Evolutionary conservation across 1,140 invertebrate species (phyloP), one percentile per base, ranked within the genome.

Genomic region (Tetranychus urticae): DNA sequence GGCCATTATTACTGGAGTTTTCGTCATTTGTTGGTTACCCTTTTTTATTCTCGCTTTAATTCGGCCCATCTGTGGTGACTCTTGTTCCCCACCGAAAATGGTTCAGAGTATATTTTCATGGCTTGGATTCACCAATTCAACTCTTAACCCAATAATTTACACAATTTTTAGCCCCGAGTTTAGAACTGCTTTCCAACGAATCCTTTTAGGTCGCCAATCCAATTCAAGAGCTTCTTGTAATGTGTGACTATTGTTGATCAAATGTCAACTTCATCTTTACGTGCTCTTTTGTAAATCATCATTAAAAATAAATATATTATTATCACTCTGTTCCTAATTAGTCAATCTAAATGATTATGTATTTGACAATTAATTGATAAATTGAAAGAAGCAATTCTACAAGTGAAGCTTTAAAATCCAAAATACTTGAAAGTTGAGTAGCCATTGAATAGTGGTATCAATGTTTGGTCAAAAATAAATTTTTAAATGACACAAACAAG

Each of bases 11-110:
- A 91, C 88, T 0, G 88, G 88, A 23, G 88, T 86, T 10, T 92
- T 92, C 71, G 85, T 92, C 31, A 79, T 89, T 61, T 92, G 88
- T 70, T 93, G 89, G 89, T 76, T 91, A 59, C 89, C 89, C 3
- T 93, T 93, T 73, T 92, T 93, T 73, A 81, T 90, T 35, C 82
- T 88, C 73, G 88, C 88, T 0, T 73, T 91, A 14, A 74, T 88
- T 60, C 80, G 87, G 78, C 85, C 88, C 1, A 78, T 92, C 47
- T 91, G 87, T 69, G 58, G 58, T 35, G 69, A 76, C 75, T 61
- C 77, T 55, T 88, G 84, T 71, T 74, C 80, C 63, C 81, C 87
- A 67, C 83, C 81, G 72, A 79, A 82, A 63, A 80, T 81, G 67
- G 75, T 86, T 65, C 81, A 85, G 63, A 84, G 82, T 65, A 81